Conservation (phyloP, 2,113 vertebrate species). For the Hydrochoerus hydrochaeris region DNA sequence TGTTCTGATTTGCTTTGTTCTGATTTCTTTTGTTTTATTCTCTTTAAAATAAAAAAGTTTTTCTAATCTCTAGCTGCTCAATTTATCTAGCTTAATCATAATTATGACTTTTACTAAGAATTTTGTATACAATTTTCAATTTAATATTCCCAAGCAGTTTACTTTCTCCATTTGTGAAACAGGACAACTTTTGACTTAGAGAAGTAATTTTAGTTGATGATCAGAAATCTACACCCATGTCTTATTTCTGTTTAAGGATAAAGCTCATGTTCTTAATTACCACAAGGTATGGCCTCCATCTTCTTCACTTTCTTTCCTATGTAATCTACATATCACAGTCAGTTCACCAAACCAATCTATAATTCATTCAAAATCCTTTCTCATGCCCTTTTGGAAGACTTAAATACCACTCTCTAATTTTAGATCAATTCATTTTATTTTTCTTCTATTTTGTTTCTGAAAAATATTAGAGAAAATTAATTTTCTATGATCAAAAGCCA, state of each 20-base stretch:
- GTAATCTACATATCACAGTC: background rate
- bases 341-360: background rate
- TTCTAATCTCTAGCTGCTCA: background rate
- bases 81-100: background rate
- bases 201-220: background rate
- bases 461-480: constrained; percentile 24
- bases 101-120: background rate
- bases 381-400: background rate
- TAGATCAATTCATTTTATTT: background rate
- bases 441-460: background rate
- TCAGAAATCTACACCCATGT: background rate
- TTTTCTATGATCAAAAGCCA: background rate
- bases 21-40: too few relatives aligned
- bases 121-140: background rate
- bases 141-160: background rate
- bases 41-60: too few relatives aligned
- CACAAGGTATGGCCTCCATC: background rate
- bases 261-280: background rate
- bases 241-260: background rate
- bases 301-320: background rate
- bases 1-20: too few relatives aligned
- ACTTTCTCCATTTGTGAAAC: background rate
- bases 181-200: background rate
- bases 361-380: background rate
- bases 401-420: background rate